Conservation (phyloP, 2,888 invertebrate genomes). For the Dolichopus griseipennis region DNA sequence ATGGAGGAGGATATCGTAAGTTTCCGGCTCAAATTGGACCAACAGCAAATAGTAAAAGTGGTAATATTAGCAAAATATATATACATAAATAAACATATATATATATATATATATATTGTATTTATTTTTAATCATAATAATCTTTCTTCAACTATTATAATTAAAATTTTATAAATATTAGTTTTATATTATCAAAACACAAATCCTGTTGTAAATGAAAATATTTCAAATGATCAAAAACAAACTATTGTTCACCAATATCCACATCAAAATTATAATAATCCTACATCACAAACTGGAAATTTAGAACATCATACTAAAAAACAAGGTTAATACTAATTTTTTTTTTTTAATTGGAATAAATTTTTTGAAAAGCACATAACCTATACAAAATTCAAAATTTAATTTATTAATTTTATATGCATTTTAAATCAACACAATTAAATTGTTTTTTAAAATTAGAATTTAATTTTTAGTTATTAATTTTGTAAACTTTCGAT, state of each 20-base stretch:
- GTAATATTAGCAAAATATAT: constrained; percentile 10
- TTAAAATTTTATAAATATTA: neutral
- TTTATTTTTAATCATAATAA: too few species aligned
- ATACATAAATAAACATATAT: too few species aligned
- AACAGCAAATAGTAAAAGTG: constrained; percentile 21
- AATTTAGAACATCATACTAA: neutral
- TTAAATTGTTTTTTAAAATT: too few species aligned
- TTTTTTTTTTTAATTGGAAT: neutral
- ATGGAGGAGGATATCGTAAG: constrained; percentile 2
- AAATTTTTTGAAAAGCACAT: neutral
- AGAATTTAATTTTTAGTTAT: too few species aligned
- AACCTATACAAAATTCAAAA: neutral
- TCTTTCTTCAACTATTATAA: too few species aligned
- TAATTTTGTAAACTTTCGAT: too few species aligned
- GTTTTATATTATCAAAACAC: neutral
- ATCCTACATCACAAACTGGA: neutral
- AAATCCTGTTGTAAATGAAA: neutral
- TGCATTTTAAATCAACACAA: too few species aligned
- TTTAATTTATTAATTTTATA: neutral
- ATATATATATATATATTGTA: too few species aligned
- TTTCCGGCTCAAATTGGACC: constrained; percentile 14
- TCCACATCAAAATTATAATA: neutral
- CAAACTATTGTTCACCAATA: neutral
- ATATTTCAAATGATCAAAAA: neutral
- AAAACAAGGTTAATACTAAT: neutral